These are phyloP conservation scores for Yponomeuta malinellus DNA, from an alignment of 2,888 invertebrate species.

Conservation along the genomic window DNA sequence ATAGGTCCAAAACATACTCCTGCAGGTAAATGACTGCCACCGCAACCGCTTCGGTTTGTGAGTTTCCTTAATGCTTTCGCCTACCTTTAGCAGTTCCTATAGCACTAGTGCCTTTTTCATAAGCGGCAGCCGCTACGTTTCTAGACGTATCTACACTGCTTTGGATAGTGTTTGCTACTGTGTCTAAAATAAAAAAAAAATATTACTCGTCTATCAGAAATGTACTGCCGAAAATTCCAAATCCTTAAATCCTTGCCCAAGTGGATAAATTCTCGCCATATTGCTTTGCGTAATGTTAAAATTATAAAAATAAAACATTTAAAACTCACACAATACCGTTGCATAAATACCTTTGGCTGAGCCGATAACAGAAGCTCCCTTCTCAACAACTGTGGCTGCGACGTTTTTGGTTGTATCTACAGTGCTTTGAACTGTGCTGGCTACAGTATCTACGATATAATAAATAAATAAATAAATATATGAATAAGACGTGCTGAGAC, in stretches of 20 bases:
- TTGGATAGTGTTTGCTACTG: slow-evolving; percentile 29
- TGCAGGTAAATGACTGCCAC: too few species aligned
- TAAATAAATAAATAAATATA: not conserved
- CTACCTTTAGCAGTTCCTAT: slow-evolving; percentile 14
- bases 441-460: slow-evolving; percentile 37
- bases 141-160: too few species aligned
- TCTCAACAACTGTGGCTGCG: slow-evolving; percentile 41
- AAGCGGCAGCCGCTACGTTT: too few species aligned
- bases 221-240: too few species aligned
- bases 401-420: slow-evolving; percentile 46
- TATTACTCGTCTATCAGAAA: not conserved
- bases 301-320: too few species aligned
- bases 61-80: too few species aligned
- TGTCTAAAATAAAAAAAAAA: slow-evolving; percentile 21
- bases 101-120: too few species aligned
- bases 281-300: too few species aligned
- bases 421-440: slow-evolving; percentile 38
- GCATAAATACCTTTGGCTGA: slow-evolving; percentile 14
- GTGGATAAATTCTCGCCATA: too few species aligned
- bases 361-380: slow-evolving; percentile 33
- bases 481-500: slow-evolving; percentile 15
- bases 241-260: too few species aligned
- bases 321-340: not conserved
- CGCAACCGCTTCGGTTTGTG: too few species aligned
- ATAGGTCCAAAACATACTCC: too few species aligned